A percentile compares a stretch with the other conserved stretches of the same genome.
These are phyloP conservation scores for Hylaea fasciaria DNA, from an alignment of 2,888 invertebrate species.

Conservation along the genomic window DNA sequence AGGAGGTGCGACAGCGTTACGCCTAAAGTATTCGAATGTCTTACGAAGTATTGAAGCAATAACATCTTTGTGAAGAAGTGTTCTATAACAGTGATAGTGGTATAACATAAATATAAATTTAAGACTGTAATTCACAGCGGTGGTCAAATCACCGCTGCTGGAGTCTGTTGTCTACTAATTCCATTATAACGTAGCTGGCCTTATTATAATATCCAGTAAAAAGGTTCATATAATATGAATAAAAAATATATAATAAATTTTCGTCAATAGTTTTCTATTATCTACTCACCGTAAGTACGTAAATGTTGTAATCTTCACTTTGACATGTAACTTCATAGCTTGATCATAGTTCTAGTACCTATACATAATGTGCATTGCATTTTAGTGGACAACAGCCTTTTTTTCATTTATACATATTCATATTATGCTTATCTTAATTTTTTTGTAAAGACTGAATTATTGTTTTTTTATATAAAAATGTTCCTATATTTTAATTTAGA, in stretches of 20 bases:
- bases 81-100: conserved; percentile 23
- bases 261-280: conserved; percentile 43
- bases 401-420: conserved; percentile 59
- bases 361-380: conserved; percentile 42
- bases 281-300: conserved; percentile 35
- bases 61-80: conserved; percentile 28
- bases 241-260: conserved; percentile 34
- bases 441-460: conserved; percentile 81
- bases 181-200: conserved; percentile 34
- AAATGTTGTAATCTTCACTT: conserved; percentile 39
- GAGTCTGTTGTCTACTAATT: conserved; percentile 77
- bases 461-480: conserved; percentile 65
- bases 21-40: conserved; percentile 4
- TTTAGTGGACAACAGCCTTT: conserved; percentile 76
- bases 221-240: conserved; percentile 35
- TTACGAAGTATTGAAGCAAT: conserved; percentile 15
- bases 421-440: conserved; percentile 65
- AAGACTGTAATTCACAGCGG: conserved; percentile 73
- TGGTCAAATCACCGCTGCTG: conserved; percentile 78
- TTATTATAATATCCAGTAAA: conserved; percentile 36
- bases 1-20: not conserved
- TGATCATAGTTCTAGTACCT: conserved; percentile 40
- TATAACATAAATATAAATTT: conserved; percentile 44
- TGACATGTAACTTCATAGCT: conserved; percentile 42
- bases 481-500: conserved; percentile 85